These are phyloP conservation scores for Fratercula arctica DNA, from an alignment of 2,797 vertebrate species.

Conservation along the genomic window DNA sequence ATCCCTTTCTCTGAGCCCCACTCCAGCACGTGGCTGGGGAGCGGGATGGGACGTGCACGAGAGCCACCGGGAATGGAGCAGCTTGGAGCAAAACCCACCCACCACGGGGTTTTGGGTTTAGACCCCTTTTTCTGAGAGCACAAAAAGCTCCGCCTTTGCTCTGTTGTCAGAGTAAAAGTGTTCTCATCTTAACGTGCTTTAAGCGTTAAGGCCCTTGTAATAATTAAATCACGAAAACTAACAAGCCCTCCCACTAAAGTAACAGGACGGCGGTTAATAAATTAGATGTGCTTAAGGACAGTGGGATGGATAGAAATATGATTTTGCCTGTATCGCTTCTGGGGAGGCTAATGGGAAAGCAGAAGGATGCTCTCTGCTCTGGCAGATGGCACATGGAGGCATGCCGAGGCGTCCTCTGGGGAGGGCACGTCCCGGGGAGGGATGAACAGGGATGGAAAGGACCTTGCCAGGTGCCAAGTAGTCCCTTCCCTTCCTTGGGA, in stretches of 20 bases:
- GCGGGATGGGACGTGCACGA: rapidly evolving
- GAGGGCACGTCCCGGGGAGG: neutral
- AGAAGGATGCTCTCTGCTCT: neutral
- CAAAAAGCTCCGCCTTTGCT: neutral
- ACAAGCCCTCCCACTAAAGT: neutral
- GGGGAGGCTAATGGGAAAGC: neutral
- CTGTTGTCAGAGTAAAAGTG: rapidly evolving
- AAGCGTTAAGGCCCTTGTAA: neutral
- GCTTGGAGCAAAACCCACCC: neutral
- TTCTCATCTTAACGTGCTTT: neutral
- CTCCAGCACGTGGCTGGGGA: neutral
- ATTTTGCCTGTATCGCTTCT: neutral
- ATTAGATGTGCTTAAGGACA: neutral
- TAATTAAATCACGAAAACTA: neutral
- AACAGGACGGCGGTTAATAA: neutral
- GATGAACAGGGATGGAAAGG: neutral
- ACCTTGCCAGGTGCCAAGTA: neutral
- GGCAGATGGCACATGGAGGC: rapidly evolving
- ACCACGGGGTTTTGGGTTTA: too few relatives aligned
- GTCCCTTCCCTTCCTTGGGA: neutral
- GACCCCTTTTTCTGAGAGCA: too few relatives aligned
- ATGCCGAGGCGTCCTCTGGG: rapidly evolving
- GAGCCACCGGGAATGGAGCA: neutral
- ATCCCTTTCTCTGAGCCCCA: neutral
- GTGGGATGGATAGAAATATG: neutral